Conservation (phyloP, 1,140 invertebrate genomes). For the Cyclina sinensis region DNA sequence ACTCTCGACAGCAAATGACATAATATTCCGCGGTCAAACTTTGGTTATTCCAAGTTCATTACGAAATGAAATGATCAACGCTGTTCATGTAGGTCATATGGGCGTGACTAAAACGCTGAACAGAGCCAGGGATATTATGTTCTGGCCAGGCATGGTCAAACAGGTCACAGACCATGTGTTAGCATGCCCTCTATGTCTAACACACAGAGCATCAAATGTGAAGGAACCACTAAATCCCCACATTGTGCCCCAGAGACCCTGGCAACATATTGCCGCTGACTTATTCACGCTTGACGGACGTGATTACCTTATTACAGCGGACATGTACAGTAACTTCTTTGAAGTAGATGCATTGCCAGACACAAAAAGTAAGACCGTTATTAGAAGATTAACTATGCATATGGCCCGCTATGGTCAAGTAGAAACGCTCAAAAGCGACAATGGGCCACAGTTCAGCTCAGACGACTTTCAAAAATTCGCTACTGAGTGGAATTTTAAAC, state of each 20-base stretch:
- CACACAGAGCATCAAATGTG: constrained; percentile 48
- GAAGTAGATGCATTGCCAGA: constrained; percentile 63
- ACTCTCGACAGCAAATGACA: constrained; percentile 48
- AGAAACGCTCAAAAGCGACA: constrained; percentile 56
- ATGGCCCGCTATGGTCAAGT: constrained; percentile 70
- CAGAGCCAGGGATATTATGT: constrained; percentile 73
- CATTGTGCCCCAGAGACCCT: constrained; percentile 69
- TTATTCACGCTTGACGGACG: constrained; percentile 69
- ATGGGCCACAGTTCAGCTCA: constrained; percentile 68
- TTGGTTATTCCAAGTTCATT: constrained; percentile 71
- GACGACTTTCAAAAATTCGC: constrained; percentile 62
- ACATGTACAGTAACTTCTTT: constrained; percentile 69
- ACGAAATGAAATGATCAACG: constrained; percentile 71
- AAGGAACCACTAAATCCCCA: constrained; percentile 69
- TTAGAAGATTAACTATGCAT: constrained; percentile 72
- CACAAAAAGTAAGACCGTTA: constrained; percentile 61
- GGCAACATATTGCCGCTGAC: constrained; percentile 76
- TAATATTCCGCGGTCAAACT: constrained; percentile 79
- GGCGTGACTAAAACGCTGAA: constrained; percentile 73
- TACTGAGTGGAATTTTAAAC: constrained; percentile 59
- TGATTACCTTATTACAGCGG: constrained; percentile 68
- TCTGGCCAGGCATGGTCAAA: constrained; percentile 74
- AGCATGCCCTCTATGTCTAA: constrained; percentile 68
- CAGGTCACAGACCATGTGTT: constrained; percentile 73
- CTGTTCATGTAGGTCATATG: constrained; percentile 81